phyloP scores from a whole-genome alignment of 2,888 invertebrate genomes.

The Busseola fusca region DNA sequence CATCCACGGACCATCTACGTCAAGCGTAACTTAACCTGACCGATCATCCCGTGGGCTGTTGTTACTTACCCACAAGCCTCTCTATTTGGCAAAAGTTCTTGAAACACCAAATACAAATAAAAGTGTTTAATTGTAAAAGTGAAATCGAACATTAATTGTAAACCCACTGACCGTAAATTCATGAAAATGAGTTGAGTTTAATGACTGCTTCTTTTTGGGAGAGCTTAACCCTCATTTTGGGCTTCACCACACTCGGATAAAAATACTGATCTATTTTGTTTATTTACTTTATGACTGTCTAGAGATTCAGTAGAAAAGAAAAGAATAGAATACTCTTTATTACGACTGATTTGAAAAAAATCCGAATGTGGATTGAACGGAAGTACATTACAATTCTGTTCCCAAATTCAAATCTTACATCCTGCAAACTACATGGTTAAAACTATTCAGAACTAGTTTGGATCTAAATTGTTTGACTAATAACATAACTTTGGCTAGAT shows the following conservation, averaged over 20 bases:
- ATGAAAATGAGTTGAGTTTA: neutral
- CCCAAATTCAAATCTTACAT: constrained; percentile 29
- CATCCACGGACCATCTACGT: neutral
- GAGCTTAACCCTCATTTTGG: neutral
- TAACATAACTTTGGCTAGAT: constrained; percentile 50
- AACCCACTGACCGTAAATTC: neutral
- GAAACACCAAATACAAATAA: neutral
- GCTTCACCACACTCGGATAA: neutral
- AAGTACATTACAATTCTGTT: constrained; percentile 6
- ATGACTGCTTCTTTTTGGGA: neutral
- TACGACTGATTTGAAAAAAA: neutral
- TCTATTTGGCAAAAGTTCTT: neutral
- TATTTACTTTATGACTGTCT: neutral
- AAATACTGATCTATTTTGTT: neutral
- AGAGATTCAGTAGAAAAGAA: too few relatives aligned
- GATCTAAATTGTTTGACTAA: constrained; percentile 57
- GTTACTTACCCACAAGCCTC: neutral
- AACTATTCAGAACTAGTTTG: constrained; percentile 52
- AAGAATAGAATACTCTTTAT: too few relatives aligned
- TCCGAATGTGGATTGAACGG: neutral
- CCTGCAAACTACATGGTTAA: constrained; percentile 24
- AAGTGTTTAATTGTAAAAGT: neutral
- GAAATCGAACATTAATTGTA: neutral
- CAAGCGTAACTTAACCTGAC: neutral
- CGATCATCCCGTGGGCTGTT: neutral